Base-by-base conservation (phyloP, 2,888 invertebrate species). In the Drosophila nigricruria region DNA sequence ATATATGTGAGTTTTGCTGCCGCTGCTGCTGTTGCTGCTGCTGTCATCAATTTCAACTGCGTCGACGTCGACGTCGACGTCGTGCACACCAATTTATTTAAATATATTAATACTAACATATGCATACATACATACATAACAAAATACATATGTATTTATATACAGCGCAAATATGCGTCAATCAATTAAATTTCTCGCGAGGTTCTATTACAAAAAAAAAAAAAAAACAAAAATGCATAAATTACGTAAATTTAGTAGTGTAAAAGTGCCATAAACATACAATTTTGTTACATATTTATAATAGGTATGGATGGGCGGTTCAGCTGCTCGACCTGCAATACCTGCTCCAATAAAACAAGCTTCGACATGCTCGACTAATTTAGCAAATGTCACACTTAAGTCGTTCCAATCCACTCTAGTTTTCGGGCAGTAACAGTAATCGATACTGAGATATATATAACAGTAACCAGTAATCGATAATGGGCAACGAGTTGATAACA, bases 1-100 rank as follows among this genome's bases (percentile, higher is more conserved):
- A 67, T 67, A 67, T 67, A 71, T 56, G 88, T 83, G 78, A 83
- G 83, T 82, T 63, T 57, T n/a, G 16, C 20, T 45, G 53, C 23
- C n/a, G n/a, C n/a, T n/a, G n/a, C n/a, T 20, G 42, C 14, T 40
- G 40, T n/a, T 42, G 42, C 45, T 50, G 25, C 12, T 56, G 18
- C n/a, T 49, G 32, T 65, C 60, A 54, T 52, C 47, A 68, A 64
- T 64, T 69, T 73, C 25, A 42, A 10, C 42, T 40, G 8, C 40
- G 56, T 49, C 42, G 49, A 42, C 42, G 40, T 40, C 18, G 36
- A 8, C 40, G 56, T 49, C 42, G 49, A 42, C 42, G 40, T 40
- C 18, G 36, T 18, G 18, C 18, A 45, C 45, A 52, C 23, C 70
- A 73, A 77, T 71, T 82, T 73, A 67, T 80, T 82, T 83, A 83